Evolutionary conservation across 2,113 vertebrate genomes (phyloP), one percentile per base, ranked within the genome.

Genomic region (Limnothrissa miodon): DNA sequence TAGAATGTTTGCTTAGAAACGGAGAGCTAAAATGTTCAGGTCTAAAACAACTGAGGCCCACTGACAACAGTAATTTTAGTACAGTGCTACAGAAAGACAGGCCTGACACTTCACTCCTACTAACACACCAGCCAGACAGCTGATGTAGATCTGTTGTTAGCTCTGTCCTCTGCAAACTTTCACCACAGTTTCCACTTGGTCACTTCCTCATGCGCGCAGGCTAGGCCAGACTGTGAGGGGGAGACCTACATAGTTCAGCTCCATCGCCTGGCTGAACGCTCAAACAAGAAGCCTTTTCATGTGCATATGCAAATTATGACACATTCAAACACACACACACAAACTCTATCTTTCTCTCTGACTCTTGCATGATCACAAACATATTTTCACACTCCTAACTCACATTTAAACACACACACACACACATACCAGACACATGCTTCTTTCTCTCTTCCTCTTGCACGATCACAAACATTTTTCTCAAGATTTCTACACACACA

Each of bases 111-210:
- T 66, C 25, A 15, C 11, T 21, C 29, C 11, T 66, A 36, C 66
- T 46, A 6, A 45, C 45, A 45, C 45, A 45, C 45, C 6, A 21
- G 21, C 78, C 9, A 39, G 29, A 11, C 42, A 62, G 48, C 44
- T 82, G 48, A 82, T 84, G 84, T 53, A 59, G 80, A 85, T 82
- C 82, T 39, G 29, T 42, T 81, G 36, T 78, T 59, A 82, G 81
- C 59, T 46, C 29, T 83, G 45, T n/a, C 17, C 51, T 36, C 33
- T 25, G 21, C 29, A 78, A 25, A 66, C 59, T 66, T 66, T 66
- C 59, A 84, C 82, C 79, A 82, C 84, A 85, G 84, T 87, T 87
- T 83, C 82, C 82, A 82, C 10, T 86, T 45, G 45, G 74, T 36
- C 59, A 53, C 39, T 82, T 86, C 85, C 48, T 45, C 82, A 53